Conservation (phyloP, 2,888 invertebrate genomes). For the Erynnis tages region DNA sequence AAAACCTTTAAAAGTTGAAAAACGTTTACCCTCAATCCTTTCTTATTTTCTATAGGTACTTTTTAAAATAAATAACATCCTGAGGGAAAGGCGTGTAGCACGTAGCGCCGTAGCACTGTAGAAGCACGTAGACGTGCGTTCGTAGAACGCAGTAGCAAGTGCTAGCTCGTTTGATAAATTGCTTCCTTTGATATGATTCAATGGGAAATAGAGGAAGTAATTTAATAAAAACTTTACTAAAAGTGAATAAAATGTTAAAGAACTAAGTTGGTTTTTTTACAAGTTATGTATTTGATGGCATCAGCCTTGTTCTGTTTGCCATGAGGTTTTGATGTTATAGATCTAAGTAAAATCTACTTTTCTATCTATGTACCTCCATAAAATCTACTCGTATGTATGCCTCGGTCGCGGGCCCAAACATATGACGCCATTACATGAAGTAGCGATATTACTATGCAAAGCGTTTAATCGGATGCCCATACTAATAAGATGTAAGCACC, state of each 20-base stretch:
- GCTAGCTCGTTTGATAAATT: conserved; percentile 4
- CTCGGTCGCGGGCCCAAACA: no score
- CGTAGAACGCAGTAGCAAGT: conserved; percentile 12
- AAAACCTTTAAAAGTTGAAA: no score
- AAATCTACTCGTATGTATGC: neutral
- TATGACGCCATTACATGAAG: neutral
- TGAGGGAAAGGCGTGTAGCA: conserved; percentile 5
- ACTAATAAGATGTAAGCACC: conserved; percentile 5
- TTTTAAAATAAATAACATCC: conserved; percentile 13
- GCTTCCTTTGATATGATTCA: conserved; percentile 4
- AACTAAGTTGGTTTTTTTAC: no score
- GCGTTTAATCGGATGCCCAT: conserved; percentile 6
- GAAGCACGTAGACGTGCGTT: conserved; percentile 10
- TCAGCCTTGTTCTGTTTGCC: no score
- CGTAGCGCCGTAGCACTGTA: neutral
- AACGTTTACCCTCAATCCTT: no score
- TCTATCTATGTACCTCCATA: no score
- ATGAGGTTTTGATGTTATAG: no score
- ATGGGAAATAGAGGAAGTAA: neutral
- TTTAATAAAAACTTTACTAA: neutral
- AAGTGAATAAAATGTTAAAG: no score
- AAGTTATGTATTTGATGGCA: no score
- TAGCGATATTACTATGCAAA: conserved; percentile 4
- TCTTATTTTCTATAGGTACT: neutral
- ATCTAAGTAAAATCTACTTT: no score